Evolutionary conservation across 2,888 invertebrate genomes (phyloP).

Genomic region (Girardia tigrina): DNA sequence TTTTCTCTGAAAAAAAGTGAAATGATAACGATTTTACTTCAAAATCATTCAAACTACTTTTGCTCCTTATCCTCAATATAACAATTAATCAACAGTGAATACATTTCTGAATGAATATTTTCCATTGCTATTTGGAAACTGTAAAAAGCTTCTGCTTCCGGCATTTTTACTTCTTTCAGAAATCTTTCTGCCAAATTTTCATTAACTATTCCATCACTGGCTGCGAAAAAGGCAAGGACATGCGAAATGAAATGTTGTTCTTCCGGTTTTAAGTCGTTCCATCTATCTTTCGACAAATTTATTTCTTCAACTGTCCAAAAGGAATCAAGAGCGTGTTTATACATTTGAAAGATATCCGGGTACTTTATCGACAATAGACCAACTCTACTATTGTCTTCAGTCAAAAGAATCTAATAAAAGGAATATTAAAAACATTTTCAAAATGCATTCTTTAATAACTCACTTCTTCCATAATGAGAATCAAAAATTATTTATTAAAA

Average conservation of each 20-base stretch:
- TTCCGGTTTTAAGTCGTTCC: constrained; percentile 67
- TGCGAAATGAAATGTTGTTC: constrained; percentile 89
- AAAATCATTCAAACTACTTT: constrained; percentile 55
- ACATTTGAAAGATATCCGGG: constrained; percentile 88
- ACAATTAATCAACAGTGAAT: constrained; percentile 87
- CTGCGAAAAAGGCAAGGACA: constrained; percentile 93
- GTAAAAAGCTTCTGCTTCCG: constrained; percentile 93
- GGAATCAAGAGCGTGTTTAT: constrained; percentile 95
- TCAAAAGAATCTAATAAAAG: background rate
- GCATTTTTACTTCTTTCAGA: constrained; percentile 84
- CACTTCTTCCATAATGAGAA: too few species aligned
- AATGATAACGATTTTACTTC: too few species aligned
- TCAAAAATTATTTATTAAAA: too few species aligned
- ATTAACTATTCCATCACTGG: constrained; percentile 97
- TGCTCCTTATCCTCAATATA: constrained; percentile 74
- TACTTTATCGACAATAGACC: constrained; percentile 73
- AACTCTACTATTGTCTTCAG: background rate
- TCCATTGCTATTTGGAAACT: constrained; percentile 98
- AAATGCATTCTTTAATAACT: too few species aligned
- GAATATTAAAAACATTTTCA: background rate
- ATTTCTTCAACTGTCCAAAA: constrained; percentile 99
- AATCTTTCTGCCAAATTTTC: constrained; percentile 95
- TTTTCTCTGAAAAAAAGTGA: constrained; percentile 62
- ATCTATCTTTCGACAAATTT: constrained; percentile 83
- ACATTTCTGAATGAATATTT: constrained; percentile 99